Conservation (phyloP, 2,113 vertebrate species). For the Callaeas wilsoni region DNA sequence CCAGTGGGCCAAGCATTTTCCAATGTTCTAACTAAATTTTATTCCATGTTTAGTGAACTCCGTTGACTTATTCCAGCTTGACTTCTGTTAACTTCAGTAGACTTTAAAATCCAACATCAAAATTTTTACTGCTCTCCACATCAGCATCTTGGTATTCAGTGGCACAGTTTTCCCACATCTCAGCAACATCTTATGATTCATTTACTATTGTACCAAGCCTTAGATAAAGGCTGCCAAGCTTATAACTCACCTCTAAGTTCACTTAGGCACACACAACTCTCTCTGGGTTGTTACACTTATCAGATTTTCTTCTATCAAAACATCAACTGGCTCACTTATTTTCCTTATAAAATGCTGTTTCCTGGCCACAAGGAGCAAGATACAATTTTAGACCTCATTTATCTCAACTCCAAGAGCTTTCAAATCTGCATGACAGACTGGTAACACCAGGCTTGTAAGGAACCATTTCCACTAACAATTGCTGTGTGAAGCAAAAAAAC, state of each 20-base stretch:
- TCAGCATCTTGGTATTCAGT: not conserved
- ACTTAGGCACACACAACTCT: not conserved
- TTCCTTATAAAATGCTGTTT: not conserved
- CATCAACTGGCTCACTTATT: not conserved
- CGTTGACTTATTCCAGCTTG: not conserved
- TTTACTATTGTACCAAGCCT: not conserved
- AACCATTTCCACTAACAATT: slow-evolving; percentile 1
- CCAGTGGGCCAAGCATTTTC: not conserved
- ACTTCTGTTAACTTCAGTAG: not conserved
- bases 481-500: not conserved
- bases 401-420: not conserved
- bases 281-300: not conserved
- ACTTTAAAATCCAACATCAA: not conserved
- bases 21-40: not conserved
- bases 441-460: not conserved
- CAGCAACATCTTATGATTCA: not conserved
- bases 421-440: not conserved
- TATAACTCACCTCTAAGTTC: not conserved
- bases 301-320: not conserved
- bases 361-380: not conserved
- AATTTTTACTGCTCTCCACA: not conserved
- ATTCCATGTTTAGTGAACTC: not conserved
- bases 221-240: not conserved
- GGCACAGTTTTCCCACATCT: not conserved
- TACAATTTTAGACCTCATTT: not conserved